Base-by-base conservation (phyloP, 53 echinoderm and acorn worm species). In the Stichopus horrens region DNA sequence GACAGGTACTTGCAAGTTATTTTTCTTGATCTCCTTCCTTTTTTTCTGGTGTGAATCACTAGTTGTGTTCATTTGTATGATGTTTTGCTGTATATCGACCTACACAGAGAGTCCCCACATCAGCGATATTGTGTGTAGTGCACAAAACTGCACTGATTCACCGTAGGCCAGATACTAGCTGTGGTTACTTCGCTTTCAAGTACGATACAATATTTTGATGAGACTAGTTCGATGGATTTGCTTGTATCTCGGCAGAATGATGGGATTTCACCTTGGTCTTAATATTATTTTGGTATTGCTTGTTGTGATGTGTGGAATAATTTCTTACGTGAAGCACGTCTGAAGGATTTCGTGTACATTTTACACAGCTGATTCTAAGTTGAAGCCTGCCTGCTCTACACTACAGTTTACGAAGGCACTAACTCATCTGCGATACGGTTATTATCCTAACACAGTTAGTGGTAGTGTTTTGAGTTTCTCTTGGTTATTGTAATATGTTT, bases 1-100 rank as follows among this genome's bases (percentile, higher is more conserved):
- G 81, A 81, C 81, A 81, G 81, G 81, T 81, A 81, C 81, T 6
- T 58, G 21, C 58, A 21, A 56, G 21, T 81, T 81, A 81, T 81
- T 81, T 20, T 58, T 21, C 58, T 81, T 71, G n/a, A 16, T 71
- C 0, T 16, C 6, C 19, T 20, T 20, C n/a, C 18, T 16, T 71
- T 71, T n/a, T 13, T 18, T 18, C 6, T 20, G 71, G 19, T 71
- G 19, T 71, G 71, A n/a, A n/a, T 13, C n/a, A n/a, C 71, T n/a
- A 20, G 71, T 71, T 71, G 14, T 13, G 21, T 7, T 71, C 71
- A 13, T 71, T 71, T 18, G 19, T 71, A 20, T 18, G 59, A 71
- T 71, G 19, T 19, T 13, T 71, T 71, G 20, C 71, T 7, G 18
- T 71, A 20, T 71, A 20, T 71, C 18, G 18, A 20, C 71, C 6